phyloP scores from a whole-genome alignment of 2,113 vertebrate species.

The Alaudala cheleensis region DNA sequence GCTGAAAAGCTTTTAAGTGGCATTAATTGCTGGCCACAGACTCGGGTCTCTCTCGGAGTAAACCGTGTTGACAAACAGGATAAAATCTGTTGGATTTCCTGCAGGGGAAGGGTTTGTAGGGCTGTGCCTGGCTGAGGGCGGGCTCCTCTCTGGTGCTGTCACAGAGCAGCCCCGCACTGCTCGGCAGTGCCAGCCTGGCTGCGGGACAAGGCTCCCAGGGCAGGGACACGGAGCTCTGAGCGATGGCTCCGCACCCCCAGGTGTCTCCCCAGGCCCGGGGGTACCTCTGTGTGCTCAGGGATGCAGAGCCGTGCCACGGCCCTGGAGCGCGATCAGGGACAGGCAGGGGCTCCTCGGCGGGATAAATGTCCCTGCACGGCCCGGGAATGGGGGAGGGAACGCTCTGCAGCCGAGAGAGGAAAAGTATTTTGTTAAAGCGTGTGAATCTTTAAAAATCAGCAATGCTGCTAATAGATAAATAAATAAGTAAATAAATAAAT shows the following conservation, averaged over 20 bases:
- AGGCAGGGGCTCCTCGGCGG: not conserved
- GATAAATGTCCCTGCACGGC: not conserved
- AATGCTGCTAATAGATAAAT: not conserved
- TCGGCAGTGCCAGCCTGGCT: not conserved
- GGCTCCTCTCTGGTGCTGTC: not conserved
- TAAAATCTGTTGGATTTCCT: slow-evolving; percentile 27
- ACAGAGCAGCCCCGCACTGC: not conserved
- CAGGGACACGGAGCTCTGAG: too few species aligned
- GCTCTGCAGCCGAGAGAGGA: not conserved
- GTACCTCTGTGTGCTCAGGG: not conserved
- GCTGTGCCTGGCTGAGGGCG: not conserved
- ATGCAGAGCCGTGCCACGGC: not conserved
- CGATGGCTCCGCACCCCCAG: not conserved
- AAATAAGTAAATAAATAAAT: too few species aligned
- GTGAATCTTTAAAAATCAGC: not conserved
- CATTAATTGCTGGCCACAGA: slow-evolving; percentile 63
- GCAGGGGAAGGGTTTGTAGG: not conserved
- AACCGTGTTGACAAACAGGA: slow-evolving; percentile 51
- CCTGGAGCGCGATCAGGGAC: not conserved
- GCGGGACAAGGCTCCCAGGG: not conserved
- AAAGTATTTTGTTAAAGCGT: not conserved
- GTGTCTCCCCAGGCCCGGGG: not conserved
- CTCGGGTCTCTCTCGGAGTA: not conserved
- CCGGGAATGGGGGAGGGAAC: not conserved
- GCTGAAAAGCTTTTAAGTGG: slow-evolving; percentile 65